Base-by-base conservation (phyloP, 2,888 invertebrate genomes). In the Cosmopolites sordidus region DNA sequence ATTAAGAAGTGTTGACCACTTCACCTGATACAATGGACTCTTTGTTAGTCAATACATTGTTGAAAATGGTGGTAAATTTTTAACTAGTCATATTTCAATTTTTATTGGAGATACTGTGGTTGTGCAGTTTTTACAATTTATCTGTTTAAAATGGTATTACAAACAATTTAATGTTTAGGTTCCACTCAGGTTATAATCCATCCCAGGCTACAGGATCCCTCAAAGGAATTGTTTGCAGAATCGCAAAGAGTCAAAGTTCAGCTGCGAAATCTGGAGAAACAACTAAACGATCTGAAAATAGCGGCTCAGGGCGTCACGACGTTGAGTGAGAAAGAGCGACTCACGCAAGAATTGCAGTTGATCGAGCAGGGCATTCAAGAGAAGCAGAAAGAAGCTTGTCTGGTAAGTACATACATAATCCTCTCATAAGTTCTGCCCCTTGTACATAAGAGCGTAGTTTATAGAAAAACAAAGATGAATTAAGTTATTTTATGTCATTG, bases 301-400 rank as follows among this genome's bases (percentile, higher is more conserved):
- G 78, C 80, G 1, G 78, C 81, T 61, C 78, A 74, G 43, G 69
- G 69, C 16, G 74, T 78, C 30, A 75, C 77, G 9, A 75, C 74
- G 9, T 70, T 80, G 48, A 76, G 70, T 51, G 80, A 82, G 60
- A 77, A 79, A 14, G 81, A 83, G 58, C 71, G 79, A 54, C 69
- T 83, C 29, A 76, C 79, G 8, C 80, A 81, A 62, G 82, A 83
- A 64, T 69, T 82, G 49, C 79, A 80, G 58, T 71, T 81, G 64
- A 80, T 83, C 17, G 81, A 83, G 64, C 80, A 81, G 58, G 81
- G 81, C 18, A 82, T 83, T 58, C 75, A 79, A 48, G 81, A 82
- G 61, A 80, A 80, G 62, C 81, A 83, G 60, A 81, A 80, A 56
- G 81, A 81, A 60, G 77, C 79, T 39, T 75, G 77, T 60, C 62